Conservation (phyloP, 2,797 vertebrate species). For the Chelon auratus region DNA sequence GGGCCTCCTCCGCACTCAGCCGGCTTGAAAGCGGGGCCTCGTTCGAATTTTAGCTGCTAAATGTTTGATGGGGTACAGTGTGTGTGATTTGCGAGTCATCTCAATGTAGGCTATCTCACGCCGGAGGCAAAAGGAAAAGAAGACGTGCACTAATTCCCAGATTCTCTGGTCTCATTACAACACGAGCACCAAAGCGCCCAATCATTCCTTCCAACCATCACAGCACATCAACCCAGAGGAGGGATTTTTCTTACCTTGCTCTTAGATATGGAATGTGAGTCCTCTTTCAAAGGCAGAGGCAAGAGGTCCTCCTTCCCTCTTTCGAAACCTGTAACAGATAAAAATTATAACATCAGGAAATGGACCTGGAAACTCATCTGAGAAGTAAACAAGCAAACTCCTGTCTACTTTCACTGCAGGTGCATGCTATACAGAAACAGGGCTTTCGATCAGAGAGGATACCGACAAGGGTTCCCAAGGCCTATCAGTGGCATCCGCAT, state of each 20-base stretch:
- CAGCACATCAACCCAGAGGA: not conserved
- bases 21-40: conserved; percentile 4
- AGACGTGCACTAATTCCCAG: conserved; percentile 20
- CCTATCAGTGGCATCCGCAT: not conserved
- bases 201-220: not conserved
- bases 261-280: conserved; percentile 95
- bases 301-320: conserved; percentile 91
- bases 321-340: conserved; percentile 90
- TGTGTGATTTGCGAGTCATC: conserved; percentile 41
- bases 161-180: conserved; percentile 44
- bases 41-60: conserved; percentile 26
- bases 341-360: conserved; percentile 14
- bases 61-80: conserved; percentile 34
- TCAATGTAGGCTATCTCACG: conserved; percentile 27
- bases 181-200: not conserved
- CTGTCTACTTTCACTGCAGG: not conserved
- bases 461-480: not conserved
- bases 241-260: conserved; percentile 90
- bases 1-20: conserved; percentile 24
- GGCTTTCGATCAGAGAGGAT: not conserved
- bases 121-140: conserved; percentile 38
- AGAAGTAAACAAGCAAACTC: not conserved
- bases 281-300: conserved; percentile 90
- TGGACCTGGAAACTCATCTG: not conserved
- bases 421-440: no score